phyloP scores from a whole-genome alignment of 2,888 invertebrate genomes.

The Campoplex nolae region DNA sequence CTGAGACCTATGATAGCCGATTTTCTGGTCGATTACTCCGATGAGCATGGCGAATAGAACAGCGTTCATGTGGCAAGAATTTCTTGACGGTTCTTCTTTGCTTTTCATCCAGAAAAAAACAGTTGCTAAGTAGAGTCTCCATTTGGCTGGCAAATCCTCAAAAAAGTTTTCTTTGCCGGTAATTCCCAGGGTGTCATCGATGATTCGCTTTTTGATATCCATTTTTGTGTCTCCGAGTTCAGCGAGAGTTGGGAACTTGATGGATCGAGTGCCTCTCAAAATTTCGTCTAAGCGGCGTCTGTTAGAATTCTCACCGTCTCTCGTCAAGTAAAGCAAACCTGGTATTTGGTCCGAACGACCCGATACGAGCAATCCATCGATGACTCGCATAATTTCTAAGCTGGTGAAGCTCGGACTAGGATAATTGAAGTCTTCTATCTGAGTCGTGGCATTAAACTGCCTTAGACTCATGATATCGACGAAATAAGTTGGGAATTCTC shows the following conservation, averaged over 20 bases:
- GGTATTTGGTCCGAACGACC: slow-evolving; percentile 17
- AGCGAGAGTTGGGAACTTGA: slow-evolving; percentile 80
- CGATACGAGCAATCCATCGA: slow-evolving; percentile 76
- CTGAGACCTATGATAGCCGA: slow-evolving; percentile 86
- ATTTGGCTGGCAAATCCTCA: slow-evolving; percentile 86
- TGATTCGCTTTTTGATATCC: slow-evolving; percentile 79
- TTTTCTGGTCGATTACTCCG: slow-evolving; percentile 86
- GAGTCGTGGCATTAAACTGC: slow-evolving; percentile 89
- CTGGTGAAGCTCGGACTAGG: slow-evolving; percentile 87
- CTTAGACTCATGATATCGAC: slow-evolving; percentile 89
- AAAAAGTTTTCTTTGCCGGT: slow-evolving; percentile 81
- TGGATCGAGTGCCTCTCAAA: background rate
- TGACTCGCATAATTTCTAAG: slow-evolving; percentile 85
- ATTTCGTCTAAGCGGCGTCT: slow-evolving; percentile 4
- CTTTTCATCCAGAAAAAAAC: slow-evolving; percentile 87
- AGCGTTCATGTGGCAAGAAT: slow-evolving; percentile 86
- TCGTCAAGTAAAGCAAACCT: slow-evolving; percentile 26
- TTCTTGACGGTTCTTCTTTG: slow-evolving; percentile 83
- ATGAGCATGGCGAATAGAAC: slow-evolving; percentile 87
- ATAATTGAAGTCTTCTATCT: slow-evolving; percentile 89
- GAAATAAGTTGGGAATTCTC: slow-evolving; percentile 87
- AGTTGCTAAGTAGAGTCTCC: slow-evolving; percentile 87
- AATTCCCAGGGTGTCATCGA: slow-evolving; percentile 86
- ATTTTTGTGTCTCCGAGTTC: slow-evolving; percentile 79
- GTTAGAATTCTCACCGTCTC: slow-evolving; percentile 46